Conservation (phyloP, 2,113 vertebrate species). For the Dicaeum eximium region DNA sequence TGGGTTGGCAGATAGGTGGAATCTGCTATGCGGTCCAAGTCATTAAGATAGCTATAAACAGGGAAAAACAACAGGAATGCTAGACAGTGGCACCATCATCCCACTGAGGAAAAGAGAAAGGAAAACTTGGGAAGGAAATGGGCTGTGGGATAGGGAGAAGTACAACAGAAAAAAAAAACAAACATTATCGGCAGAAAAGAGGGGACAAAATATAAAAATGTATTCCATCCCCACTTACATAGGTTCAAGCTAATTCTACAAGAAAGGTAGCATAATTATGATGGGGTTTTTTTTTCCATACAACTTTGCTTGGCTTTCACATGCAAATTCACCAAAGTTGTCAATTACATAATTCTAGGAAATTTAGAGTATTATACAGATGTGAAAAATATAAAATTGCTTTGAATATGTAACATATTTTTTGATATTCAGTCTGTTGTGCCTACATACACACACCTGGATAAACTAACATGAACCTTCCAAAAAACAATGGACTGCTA, state of each 20-base stretch:
- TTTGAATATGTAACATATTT: background rate
- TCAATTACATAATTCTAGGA: background rate
- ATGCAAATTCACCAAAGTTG: background rate
- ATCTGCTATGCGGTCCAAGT: slow-evolving; percentile 82
- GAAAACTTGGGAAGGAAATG: background rate
- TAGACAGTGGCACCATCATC: slow-evolving; percentile 53
- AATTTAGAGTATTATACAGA: background rate
- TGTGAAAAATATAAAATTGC: background rate
- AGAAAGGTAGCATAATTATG: background rate
- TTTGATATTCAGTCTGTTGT: background rate
- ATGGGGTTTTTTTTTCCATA: fast-evolving
- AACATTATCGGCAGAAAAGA: background rate
- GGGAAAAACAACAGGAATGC: slow-evolving; percentile 67
- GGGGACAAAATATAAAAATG: background rate
- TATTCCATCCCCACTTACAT: background rate
- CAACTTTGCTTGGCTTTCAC: background rate
- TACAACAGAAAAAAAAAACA: background rate
- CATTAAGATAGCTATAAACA: slow-evolving; percentile 79
- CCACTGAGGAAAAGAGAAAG: slow-evolving; percentile 11
- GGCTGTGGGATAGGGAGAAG: background rate
- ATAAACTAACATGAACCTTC: background rate
- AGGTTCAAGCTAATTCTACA: background rate
- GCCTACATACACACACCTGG: background rate
- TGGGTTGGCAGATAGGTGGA: slow-evolving; percentile 80
- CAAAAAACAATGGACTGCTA: background rate